A percentile compares a stretch with the other conserved stretches of the same genome.
Conservation (phyloP, 2,888 invertebrate species). For the Oscheius sp. region DNA sequence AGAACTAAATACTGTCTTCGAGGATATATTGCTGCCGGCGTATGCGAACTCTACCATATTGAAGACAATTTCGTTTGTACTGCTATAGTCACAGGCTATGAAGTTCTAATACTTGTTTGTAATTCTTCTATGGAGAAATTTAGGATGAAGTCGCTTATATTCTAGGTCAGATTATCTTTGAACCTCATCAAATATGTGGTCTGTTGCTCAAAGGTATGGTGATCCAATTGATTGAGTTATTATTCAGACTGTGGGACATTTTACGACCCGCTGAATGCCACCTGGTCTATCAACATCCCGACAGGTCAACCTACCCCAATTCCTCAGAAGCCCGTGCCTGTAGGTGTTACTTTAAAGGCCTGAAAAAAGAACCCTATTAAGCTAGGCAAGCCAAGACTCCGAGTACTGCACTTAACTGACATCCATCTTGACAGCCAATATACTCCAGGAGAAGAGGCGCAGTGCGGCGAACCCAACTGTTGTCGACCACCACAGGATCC, state of each 20-base stretch:
- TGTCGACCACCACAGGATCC: slow-evolving; percentile 77
- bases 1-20: neutral
- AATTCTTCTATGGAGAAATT: no score
- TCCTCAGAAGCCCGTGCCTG: slow-evolving; percentile 45
- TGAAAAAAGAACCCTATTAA: slow-evolving; percentile 18
- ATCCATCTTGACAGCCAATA: slow-evolving; percentile 66
- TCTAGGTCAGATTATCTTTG: slow-evolving; percentile 57
- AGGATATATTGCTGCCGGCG: slow-evolving; percentile 47
- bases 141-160: slow-evolving; percentile 62
- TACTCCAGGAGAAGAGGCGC: slow-evolving; percentile 79
- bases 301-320: slow-evolving; percentile 54
- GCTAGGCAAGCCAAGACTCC: slow-evolving; percentile 55
- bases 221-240: neutral
- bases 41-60: slow-evolving; percentile 60
- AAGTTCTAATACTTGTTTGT: slow-evolving; percentile 25
- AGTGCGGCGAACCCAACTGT: slow-evolving; percentile 92
- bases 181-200: slow-evolving; percentile 66
- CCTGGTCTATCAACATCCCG: slow-evolving; percentile 65
- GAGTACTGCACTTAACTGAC: slow-evolving; percentile 65
- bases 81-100: slow-evolving; percentile 56
- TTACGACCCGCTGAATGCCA: slow-evolving; percentile 53
- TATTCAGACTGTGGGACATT: slow-evolving; percentile 59
- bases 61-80: slow-evolving; percentile 63
- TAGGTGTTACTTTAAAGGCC: neutral
- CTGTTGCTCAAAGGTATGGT: slow-evolving; percentile 48